Evolutionary conservation across 2,797 vertebrate genomes (phyloP).

Genomic region (Thunnus albacares): DNA sequence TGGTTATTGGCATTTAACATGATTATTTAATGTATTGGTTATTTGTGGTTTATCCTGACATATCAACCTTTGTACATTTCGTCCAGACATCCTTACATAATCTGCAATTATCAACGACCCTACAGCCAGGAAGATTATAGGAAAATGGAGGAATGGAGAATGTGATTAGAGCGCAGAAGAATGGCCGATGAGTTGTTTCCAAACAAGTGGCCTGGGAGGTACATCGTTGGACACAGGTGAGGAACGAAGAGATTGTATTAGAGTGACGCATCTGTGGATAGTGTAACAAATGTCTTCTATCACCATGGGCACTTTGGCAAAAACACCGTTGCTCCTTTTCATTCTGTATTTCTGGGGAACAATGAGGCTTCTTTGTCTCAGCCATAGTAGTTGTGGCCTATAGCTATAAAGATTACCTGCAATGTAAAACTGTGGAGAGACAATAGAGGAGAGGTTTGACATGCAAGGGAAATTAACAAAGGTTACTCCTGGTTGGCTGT

Average conservation of each 20-base stretch:
- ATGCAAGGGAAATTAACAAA: slow-evolving; percentile 65
- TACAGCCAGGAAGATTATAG: slow-evolving; percentile 19
- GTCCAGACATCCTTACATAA: slow-evolving; percentile 34
- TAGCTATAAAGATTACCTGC: slow-evolving; percentile 58
- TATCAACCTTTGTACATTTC: background rate
- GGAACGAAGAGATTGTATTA: slow-evolving; percentile 23
- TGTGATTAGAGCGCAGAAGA: slow-evolving; percentile 28
- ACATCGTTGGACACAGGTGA: background rate
- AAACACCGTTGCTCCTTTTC: slow-evolving; percentile 51
- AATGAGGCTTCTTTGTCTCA: slow-evolving; percentile 65
- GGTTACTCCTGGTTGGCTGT: slow-evolving; percentile 53
- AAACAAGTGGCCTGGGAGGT: slow-evolving; percentile 30
- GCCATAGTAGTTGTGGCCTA: slow-evolving; percentile 62
- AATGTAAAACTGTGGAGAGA: slow-evolving; percentile 52
- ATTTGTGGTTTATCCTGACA: background rate
- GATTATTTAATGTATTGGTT: background rate
- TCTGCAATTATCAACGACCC: slow-evolving; percentile 7
- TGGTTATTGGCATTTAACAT: background rate
- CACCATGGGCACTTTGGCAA: slow-evolving; percentile 68
- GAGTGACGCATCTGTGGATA: slow-evolving; percentile 67
- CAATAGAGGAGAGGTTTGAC: slow-evolving; percentile 65
- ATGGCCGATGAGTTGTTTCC: slow-evolving; percentile 20
- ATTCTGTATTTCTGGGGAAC: slow-evolving; percentile 60
- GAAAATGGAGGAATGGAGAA: slow-evolving; percentile 34
- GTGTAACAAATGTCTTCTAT: slow-evolving; percentile 74